A percentile compares a stretch with the other conserved stretches of the same genome.
phyloP scores from a whole-genome alignment of 2,113 vertebrate genomes.

The Rana temporaria region DNA sequence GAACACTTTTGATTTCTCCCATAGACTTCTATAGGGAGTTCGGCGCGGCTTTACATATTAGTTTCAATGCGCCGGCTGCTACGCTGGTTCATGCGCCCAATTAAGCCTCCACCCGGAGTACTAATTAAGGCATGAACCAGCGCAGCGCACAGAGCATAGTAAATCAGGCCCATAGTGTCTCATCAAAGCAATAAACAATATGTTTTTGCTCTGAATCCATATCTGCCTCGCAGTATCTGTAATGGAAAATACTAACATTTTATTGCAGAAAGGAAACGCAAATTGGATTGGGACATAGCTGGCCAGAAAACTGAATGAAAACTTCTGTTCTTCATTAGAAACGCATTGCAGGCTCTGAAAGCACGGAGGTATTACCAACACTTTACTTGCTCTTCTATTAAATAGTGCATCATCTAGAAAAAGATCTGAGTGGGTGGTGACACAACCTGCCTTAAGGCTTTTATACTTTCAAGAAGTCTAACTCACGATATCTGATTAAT shows the following conservation, averaged over 20 bases:
- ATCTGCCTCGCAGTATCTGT: background rate
- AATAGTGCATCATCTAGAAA: constrained; percentile 30
- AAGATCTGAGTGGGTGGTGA: constrained; percentile 38
- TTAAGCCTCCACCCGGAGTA: no score
- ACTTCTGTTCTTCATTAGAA: constrained; percentile 44
- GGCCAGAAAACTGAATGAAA: constrained; percentile 15
- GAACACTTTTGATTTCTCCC: no score
- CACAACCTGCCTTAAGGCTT: constrained; percentile 41
- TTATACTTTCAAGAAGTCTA: constrained; percentile 40
- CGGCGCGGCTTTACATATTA: no score
- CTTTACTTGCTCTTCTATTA: constrained; percentile 24
- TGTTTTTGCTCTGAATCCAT: no score
- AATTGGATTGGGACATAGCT: constrained; percentile 38
- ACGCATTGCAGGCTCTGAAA: constrained; percentile 11
- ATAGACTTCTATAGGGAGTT: no score
- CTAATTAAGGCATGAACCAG: no score
- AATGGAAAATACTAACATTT: constrained; percentile 11
- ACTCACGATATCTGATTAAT: constrained; percentile 48
- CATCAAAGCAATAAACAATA: no score
- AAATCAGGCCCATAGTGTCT: no score
- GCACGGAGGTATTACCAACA: constrained; percentile 23
- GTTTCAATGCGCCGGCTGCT: no score
- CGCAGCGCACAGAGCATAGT: no score
- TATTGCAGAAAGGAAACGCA: constrained; percentile 28
- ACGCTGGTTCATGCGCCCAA: no score